Conservation (phyloP, 1,140 invertebrate genomes). For the Neomicropteryx cornuta region DNA sequence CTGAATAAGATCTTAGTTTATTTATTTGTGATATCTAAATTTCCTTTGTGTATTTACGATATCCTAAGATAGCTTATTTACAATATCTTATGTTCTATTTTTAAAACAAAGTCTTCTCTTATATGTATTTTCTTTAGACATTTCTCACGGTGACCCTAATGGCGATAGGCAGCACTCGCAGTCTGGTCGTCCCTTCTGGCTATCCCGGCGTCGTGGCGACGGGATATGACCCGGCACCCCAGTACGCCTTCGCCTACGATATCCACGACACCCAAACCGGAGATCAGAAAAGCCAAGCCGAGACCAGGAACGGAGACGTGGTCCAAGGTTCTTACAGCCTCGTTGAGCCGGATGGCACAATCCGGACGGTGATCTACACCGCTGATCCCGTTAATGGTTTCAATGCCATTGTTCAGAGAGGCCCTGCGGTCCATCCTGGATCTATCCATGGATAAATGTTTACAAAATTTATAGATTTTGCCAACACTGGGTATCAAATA, state of each 20-base stretch:
- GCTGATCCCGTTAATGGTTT: constrained; percentile 32
- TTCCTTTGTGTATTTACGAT: too few species aligned
- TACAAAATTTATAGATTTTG: too few species aligned
- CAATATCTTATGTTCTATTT: too few species aligned
- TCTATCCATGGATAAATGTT: too few species aligned
- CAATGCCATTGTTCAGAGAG: constrained; percentile 25
- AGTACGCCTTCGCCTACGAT: constrained; percentile 39
- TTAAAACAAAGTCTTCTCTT: too few species aligned
- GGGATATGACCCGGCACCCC: constrained; percentile 36
- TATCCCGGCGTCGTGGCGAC: constrained; percentile 24
- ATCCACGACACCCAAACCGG: constrained; percentile 39
- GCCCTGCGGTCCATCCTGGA: constrained; percentile 10
- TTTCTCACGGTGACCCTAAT: too few species aligned
- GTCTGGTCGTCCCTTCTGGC: constrained; percentile 16
- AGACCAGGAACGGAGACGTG: constrained; percentile 37
- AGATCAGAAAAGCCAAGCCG: constrained; percentile 38
- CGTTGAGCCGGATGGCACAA: constrained; percentile 36
- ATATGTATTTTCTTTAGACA: too few species aligned
- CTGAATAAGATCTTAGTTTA: too few species aligned
- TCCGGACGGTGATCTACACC: constrained; percentile 25
- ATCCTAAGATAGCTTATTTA: too few species aligned
- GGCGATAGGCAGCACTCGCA: too few species aligned
- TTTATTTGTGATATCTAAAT: too few species aligned
- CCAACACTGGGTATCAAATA: too few species aligned
- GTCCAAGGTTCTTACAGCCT: constrained; percentile 35